Evolutionary conservation across 2,888 invertebrate genomes (phyloP), one percentile per base, ranked within the genome.

Genomic region (Sinelater perroti): DNA sequence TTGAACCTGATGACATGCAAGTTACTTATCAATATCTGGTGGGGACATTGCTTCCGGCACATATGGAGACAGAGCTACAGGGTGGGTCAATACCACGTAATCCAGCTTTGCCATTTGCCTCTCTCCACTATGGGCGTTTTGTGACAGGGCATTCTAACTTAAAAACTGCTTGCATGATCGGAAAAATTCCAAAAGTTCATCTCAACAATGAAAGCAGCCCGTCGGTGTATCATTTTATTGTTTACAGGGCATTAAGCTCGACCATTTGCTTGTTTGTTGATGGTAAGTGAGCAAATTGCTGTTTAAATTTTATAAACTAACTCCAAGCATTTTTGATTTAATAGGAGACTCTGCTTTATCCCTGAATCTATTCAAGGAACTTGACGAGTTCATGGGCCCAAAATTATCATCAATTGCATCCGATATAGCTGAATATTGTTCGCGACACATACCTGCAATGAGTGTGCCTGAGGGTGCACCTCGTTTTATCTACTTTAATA

Each of bases 1-100:
- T 97, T 30, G 87, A 89, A 67, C 90, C 89, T 45, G 82, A 82
- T 58, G 94, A 97, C 76, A 90, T 96, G 85, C 89, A 94, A 71
- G 88, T 92, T 7, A 82, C 97, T 58, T 96, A 95, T 77, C 90
- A 91, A 65, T 95, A 95, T 80, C 81, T 95, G 68, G 84, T 89
- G 24, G 86, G 88, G 59, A 90, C 89, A 57, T 80, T 95, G 31
- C 82, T 95, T 61, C 93, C 93, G 7, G 87, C 88, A 72, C 88
- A 87, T 78, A 81, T 87, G 11, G 87, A 88, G 66, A 85, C 84
- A 40, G 90, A 90, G 72, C 78, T 89, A 8, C 86, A 87, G 72
- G 88, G 89, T 6, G 89, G 87, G 7, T 86, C 89, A 2, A 80
- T 85, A 74, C 81, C 83, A 3, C 76, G 83, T 38, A 82, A 83